Evolutionary conservation across 2,797 vertebrate genomes (phyloP).

Genomic region (Lacerta agilis): DNA sequence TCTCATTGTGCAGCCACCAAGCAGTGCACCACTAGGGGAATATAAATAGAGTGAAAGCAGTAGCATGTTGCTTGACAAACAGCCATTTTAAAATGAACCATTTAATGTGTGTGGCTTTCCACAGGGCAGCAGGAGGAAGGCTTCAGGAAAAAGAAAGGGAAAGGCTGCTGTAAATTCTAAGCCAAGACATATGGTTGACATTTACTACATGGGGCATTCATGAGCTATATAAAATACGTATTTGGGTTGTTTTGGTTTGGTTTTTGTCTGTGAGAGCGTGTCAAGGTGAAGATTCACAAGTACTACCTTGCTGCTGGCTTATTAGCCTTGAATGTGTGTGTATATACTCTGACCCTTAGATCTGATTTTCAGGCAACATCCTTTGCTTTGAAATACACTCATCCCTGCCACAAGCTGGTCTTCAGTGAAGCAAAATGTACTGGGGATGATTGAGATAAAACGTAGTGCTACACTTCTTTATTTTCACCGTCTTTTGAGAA

Average conservation of each 20-base stretch:
- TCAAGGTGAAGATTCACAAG: not conserved
- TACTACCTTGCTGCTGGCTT: not conserved
- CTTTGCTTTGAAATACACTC: not conserved
- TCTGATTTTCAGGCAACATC: not conserved
- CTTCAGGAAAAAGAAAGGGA: not conserved
- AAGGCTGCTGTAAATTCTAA: not conserved
- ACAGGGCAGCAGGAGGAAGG: not conserved
- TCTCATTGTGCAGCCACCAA: constrained; percentile 21
- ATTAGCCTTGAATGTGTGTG: not conserved
- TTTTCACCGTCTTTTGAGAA: not conserved
- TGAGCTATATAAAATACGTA: not conserved
- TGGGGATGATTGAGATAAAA: fast-evolving
- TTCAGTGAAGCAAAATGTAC: not conserved
- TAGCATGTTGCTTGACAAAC: constrained; percentile 31
- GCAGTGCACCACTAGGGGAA: not conserved
- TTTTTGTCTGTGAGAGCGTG: fast-evolving
- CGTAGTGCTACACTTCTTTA: too few relatives aligned
- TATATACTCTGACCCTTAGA: not conserved
- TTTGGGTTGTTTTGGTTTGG: not conserved
- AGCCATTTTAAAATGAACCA: not conserved
- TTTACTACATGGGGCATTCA: not conserved
- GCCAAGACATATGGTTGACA: not conserved
- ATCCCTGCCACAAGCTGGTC: not conserved
- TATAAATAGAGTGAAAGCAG: constrained; percentile 20
- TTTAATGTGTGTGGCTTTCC: not conserved